These are phyloP conservation scores for Papilio polyxenes DNA, from an alignment of 1,140 invertebrate species.

Conservation along the genomic window DNA sequence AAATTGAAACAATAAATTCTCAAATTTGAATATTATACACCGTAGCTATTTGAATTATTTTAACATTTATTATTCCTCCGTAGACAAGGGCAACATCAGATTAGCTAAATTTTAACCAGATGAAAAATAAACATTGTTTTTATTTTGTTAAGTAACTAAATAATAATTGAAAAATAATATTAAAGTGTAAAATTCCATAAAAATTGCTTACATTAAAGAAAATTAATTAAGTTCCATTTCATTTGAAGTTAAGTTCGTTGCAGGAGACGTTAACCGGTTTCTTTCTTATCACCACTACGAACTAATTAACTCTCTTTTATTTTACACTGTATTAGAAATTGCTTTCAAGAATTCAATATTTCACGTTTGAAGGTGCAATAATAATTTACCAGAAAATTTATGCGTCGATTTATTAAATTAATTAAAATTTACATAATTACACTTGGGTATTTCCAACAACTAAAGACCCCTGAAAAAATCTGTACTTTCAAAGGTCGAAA, in stretches of 20 bases:
- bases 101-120: not conserved
- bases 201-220: constrained; percentile 1
- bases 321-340: not conserved
- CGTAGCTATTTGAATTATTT: constrained; percentile 19
- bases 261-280: constrained; percentile 12
- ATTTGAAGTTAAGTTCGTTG: constrained; percentile 6
- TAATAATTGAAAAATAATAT: not conserved
- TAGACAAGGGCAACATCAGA: not conserved
- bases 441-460: too few relatives aligned
- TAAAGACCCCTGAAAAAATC: too few relatives aligned
- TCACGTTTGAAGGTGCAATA: not conserved
- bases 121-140: not conserved
- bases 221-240: constrained; percentile 17
- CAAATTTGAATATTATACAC: not conserved
- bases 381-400: not conserved
- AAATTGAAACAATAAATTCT: constrained; percentile 17
- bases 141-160: too few relatives aligned
- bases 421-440: not conserved
- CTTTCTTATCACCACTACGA: constrained; percentile 19
- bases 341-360: constrained; percentile 7
- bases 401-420: not conserved
- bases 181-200: not conserved
- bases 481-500: too few relatives aligned
- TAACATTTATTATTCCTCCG: not conserved
- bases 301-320: constrained; percentile 15